A percentile compares a stretch with the other conserved stretches of the same genome.
These are phyloP conservation scores for Henricia sp. DNA, from an alignment of 53 echinoderm and acorn worm species.

Conservation along the genomic window DNA sequence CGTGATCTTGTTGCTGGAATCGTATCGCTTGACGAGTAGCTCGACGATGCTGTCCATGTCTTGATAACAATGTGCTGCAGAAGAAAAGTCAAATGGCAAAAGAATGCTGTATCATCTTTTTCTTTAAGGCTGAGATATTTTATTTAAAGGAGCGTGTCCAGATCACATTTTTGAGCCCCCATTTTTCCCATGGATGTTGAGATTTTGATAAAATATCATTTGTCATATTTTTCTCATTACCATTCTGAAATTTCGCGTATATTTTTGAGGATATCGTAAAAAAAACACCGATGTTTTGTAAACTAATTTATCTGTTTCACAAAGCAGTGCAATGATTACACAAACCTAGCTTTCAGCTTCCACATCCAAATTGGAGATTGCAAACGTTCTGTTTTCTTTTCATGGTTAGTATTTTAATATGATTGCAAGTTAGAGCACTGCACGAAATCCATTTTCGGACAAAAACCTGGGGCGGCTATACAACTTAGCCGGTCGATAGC, in stretches of 20 bases:
- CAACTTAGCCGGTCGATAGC: not conserved
- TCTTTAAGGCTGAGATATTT: not conserved
- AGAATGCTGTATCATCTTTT: not conserved
- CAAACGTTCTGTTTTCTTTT: not conserved
- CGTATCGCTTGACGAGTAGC: not conserved
- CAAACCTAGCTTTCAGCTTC: not conserved
- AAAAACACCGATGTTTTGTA: too few species aligned
- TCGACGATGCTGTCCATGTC: constrained; percentile 36
- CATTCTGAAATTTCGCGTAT: too few species aligned
- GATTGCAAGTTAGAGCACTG: not conserved
- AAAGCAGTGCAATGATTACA: not conserved
- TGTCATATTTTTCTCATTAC: too few species aligned
- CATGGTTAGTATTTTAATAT: not conserved
- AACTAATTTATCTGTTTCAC: too few species aligned
- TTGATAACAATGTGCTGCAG: constrained; percentile 28
- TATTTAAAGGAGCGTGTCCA: too few species aligned
- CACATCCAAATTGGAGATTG: too few species aligned
- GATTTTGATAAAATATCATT: too few species aligned
- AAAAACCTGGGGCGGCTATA: not conserved
- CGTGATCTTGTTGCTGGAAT: not conserved
- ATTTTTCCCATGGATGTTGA: too few species aligned
- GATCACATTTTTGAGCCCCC: too few species aligned
- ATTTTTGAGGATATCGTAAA: too few species aligned
- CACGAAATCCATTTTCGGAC: not conserved
- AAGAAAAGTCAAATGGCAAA: not conserved